Base-by-base conservation (phyloP, 2,113 vertebrate species). In the Prionailurus viverrinus region DNA sequence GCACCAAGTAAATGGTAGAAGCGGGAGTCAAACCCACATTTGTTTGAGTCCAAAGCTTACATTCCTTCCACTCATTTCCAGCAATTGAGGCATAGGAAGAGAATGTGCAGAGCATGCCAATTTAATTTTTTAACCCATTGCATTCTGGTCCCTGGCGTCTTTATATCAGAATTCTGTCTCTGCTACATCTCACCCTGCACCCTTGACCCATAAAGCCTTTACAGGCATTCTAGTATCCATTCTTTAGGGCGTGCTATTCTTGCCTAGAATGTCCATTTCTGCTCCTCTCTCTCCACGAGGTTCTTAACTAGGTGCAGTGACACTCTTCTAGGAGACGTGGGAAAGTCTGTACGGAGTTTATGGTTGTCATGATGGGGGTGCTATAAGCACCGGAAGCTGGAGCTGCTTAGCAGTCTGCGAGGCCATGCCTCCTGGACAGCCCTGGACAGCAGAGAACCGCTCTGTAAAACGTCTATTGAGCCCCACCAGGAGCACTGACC, bases 321-420 rank as follows among this genome's bases (percentile, higher is more conserved):
- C 79, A 65, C 61, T 78, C 14, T 78, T n/a, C 31, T 45, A 33
- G 68, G 78, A 48, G 21, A 36, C 29, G 8, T 36, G 55, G 39
- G 8, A 45, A 68, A 89, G 58, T 11, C 15, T 23, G 4, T 16
- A 11, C 23, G 33, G 5, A 21, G 33, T 41, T 65, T n/a, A 27
- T 4, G 21, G 13, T 45, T 85, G 51, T 76, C 11, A 2, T 4
- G 4, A 7, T 58, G 33, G 8, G 55, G 11, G 10, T 48, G 16
- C 10, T 29, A 31, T 12, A 55, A 48, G 21, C 2, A 5, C 3
- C 1, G 0, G 13, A 25, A 41, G 10, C 21, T 51, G 55, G 21
- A 29, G 19, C 33, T 36, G 11, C 23, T 18, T 3, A 19, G 12
- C 53, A 31, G 8, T 39, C 12, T 45, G 18, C 45, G 2, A 1